Evolutionary conservation across 2,797 vertebrate species (phyloP).

Genomic region (Phataginus tetradactyla): DNA sequence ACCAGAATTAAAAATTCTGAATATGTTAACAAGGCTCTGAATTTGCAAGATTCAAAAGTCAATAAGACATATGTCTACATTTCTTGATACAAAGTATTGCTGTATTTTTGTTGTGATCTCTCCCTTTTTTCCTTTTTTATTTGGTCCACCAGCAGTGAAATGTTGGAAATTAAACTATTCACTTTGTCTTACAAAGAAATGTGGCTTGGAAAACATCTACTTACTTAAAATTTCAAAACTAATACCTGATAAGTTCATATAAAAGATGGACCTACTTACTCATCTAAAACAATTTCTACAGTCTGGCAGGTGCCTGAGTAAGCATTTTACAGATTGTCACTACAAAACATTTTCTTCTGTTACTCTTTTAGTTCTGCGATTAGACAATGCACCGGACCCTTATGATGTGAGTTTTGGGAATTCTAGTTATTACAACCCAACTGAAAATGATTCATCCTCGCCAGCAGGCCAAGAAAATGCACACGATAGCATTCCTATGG

Average conservation of each 20-base stretch:
- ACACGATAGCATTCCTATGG: conserved; percentile 80
- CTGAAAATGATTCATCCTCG: conserved; percentile 36
- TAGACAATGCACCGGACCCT: conserved; percentile 89
- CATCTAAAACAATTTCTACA: neutral
- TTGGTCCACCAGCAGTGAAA: neutral
- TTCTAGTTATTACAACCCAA: conserved; percentile 87
- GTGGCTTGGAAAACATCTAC: neutral
- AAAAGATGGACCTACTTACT: neutral
- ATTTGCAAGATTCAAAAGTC: neutral
- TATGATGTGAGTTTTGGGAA: conserved; percentile 87
- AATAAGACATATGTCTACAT: neutral
- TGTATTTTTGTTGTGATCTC: neutral
- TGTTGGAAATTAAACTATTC: conserved; percentile 18
- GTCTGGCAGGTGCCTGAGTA: neutral
- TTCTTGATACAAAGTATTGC: neutral
- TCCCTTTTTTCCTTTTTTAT: neutral
- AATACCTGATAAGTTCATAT: neutral
- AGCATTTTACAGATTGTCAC: neutral
- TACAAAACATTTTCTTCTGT: neutral
- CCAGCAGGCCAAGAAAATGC: neutral
- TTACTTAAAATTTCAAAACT: neutral
- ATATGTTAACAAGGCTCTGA: neutral
- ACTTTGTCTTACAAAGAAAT: neutral
- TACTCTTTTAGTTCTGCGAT: conserved; percentile 88
- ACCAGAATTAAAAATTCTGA: neutral